Evolutionary conservation across 2,888 invertebrate genomes (phyloP).

Genomic region (Drosophila nr. fundita): DNA sequence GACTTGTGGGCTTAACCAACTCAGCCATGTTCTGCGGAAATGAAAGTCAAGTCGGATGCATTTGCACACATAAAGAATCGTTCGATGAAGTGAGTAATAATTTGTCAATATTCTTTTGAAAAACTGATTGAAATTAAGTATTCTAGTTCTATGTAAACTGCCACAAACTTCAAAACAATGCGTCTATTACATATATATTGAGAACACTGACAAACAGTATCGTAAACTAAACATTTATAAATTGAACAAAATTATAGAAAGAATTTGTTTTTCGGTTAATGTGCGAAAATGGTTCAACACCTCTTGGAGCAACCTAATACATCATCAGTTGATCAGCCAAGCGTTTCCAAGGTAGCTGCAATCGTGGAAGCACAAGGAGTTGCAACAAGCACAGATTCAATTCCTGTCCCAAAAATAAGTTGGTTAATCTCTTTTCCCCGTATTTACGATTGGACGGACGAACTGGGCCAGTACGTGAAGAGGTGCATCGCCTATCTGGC

Average conservation of each 20-base stretch:
- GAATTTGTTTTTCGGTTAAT: slow-evolving; percentile 2
- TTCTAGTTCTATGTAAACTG: neutral
- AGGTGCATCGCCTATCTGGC: slow-evolving; percentile 19
- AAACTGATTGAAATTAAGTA: neutral
- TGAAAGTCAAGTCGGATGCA: neutral
- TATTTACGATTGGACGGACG: slow-evolving; percentile 8
- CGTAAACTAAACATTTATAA: neutral
- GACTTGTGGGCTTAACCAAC: neutral
- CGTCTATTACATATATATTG: neutral
- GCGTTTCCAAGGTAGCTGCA: slow-evolving; percentile 1
- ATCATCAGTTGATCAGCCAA: slow-evolving; percentile 1
- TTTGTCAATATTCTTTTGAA: neutral
- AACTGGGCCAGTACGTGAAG: slow-evolving; percentile 41
- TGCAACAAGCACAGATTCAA: neutral
- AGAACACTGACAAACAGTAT: neutral
- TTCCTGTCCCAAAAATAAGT: neutral
- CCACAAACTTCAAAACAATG: neutral
- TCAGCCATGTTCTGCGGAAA: neutral
- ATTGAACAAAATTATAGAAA: neutral
- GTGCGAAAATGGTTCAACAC: slow-evolving; percentile 32
- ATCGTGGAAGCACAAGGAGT: neutral
- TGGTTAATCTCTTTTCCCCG: neutral
- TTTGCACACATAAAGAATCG: neutral
- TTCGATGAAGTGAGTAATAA: neutral
- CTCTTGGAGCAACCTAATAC: slow-evolving; percentile 18